These are phyloP conservation scores for Hypercompe scribonia DNA, from an alignment of 2,888 invertebrate species.

Conservation along the genomic window DNA sequence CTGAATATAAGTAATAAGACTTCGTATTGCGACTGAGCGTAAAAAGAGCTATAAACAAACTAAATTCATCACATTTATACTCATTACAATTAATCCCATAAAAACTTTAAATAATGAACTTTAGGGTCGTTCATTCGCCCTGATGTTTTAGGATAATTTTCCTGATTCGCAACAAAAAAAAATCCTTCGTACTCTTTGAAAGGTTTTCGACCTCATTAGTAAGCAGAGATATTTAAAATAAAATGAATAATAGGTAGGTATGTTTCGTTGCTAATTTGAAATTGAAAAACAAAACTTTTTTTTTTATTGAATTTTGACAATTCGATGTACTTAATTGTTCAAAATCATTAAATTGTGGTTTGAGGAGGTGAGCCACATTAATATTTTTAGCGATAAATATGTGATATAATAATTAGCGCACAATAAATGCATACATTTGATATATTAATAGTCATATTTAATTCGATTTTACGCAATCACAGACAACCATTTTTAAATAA, in stretches of 20 bases:
- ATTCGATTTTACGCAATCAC: neutral
- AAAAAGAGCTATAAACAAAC: too few relatives aligned
- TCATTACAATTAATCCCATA: slow-evolving; percentile 23
- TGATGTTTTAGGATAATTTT: slow-evolving; percentile 39
- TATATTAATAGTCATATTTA: neutral
- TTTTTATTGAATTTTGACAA: too few relatives aligned
- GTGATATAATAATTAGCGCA: too few relatives aligned
- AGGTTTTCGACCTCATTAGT: neutral
- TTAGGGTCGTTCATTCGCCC: slow-evolving; percentile 21
- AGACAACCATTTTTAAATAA: neutral
- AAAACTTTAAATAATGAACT: slow-evolving; percentile 26
- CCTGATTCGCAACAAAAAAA: neutral
- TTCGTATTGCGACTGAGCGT: too few relatives aligned
- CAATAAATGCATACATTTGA: neutral
- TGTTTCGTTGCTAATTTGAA: neutral
- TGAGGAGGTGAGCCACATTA: too few relatives aligned
- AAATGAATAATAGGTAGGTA: too few relatives aligned
- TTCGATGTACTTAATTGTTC: too few relatives aligned
- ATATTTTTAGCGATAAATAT: too few relatives aligned
- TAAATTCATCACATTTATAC: too few relatives aligned
- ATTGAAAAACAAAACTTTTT: neutral
- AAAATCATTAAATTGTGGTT: too few relatives aligned
- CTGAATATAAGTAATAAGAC: too few relatives aligned
- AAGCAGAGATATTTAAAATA: neutral
- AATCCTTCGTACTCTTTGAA: neutral